Conservation (phyloP, 2,888 invertebrate species). For the Nymphalis urticae region DNA sequence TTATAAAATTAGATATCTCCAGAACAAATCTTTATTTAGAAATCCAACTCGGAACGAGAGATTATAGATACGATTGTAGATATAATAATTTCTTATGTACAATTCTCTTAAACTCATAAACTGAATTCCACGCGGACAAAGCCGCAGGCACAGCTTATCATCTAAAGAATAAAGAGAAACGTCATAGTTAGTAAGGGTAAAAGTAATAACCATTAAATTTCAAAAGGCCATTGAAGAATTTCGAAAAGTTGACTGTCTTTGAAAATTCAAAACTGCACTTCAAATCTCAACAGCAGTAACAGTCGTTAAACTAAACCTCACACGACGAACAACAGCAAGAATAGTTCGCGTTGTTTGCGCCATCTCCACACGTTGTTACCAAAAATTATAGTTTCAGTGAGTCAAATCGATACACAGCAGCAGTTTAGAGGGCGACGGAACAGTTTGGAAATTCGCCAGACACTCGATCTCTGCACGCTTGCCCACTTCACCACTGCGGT, state of each 20-base stretch:
- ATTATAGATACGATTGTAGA: too few relatives aligned
- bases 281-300: slow-evolving; percentile 21
- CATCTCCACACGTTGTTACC: slow-evolving; percentile 39
- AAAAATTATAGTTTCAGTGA: slow-evolving; percentile 57
- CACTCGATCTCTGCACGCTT: slow-evolving; percentile 55
- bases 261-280: slow-evolving; percentile 12
- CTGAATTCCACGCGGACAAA: too few relatives aligned
- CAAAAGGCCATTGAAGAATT: slow-evolving; percentile 6
- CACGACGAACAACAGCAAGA: slow-evolving; percentile 20
- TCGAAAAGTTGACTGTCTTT: neutral
- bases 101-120: too few relatives aligned
- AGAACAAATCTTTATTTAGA: too few relatives aligned
- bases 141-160: too few relatives aligned
- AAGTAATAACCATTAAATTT: neutral
- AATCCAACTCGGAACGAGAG: too few relatives aligned
- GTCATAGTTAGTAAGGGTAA: neutral
- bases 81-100: too few relatives aligned
- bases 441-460: slow-evolving; percentile 69
- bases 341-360: slow-evolving; percentile 33
- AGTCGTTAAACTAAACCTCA: slow-evolving; percentile 23
- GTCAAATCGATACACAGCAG: slow-evolving; percentile 70
- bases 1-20: too few relatives aligned
- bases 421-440: slow-evolving; percentile 53
- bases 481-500: slow-evolving; percentile 40
- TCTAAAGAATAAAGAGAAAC: neutral